Base-by-base conservation (phyloP, 53 echinoderm and acorn worm species). In the Astropecten irregularis region DNA sequence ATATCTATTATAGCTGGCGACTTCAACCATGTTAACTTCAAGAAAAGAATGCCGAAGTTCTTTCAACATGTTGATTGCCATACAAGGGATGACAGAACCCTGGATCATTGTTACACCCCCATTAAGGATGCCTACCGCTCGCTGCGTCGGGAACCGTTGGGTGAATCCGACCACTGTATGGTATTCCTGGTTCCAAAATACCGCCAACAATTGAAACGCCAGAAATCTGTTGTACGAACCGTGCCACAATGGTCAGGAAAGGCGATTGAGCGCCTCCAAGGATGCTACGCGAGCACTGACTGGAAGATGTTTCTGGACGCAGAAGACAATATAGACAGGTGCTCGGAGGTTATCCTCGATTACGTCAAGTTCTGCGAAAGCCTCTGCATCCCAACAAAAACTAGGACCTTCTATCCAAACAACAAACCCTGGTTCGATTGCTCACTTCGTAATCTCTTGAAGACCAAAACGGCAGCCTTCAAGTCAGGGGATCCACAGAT, bases 21-120 rank as follows among this genome's bases (percentile, higher is more conserved):
- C 36, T 82, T 82, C 20, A 82, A 82, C 18, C 82, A 51, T 33
- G 60, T 62, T 28, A 82, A 60, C 18, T 49, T 67, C 4, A 60
- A 50, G 33, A 82, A 82, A 28, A 50, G 33, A 49, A 48, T 82
- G 32, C 82, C 82, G 2, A 82, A 82, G 53, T 66, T 82, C 32
- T 46, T 49, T 66, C 82, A 82, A 62, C 84, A 84, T 54, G 69
- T 55, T n/a, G 16, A 40, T 19, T 68, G 69, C 13, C 29, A 52
- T 38, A 84, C 68, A 32, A 25, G 68, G 20, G 33, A 33, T n/a
- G 42, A 61, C 16, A 61, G 31, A 36, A 83, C 49, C 16, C 19
- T 67, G 16, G 83, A 83, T 22, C 83, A 83, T 49, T 83, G 83
- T 67, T 83, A 83, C 29, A 67, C 83, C 31, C 20, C 67, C 3